A percentile compares a stretch with the other conserved stretches of the same genome.
phyloP scores from a whole-genome alignment of 2,113 vertebrate genomes.

The Megaceryle torquata region DNA sequence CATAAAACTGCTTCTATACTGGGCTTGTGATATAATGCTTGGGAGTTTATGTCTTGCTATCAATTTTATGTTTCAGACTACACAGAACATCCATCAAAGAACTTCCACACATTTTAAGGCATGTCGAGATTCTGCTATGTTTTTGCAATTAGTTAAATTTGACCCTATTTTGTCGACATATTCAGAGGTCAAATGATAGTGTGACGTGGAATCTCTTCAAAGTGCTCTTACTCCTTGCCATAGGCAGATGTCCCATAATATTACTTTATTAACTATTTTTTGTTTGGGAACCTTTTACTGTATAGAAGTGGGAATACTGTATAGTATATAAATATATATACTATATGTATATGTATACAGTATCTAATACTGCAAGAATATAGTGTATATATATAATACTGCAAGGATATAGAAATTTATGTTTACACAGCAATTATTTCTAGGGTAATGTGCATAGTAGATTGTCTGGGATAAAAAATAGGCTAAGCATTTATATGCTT shows the following conservation, averaged over 20 bases:
- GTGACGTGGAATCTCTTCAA: not conserved
- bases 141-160: not conserved
- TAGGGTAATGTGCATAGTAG: not conserved
- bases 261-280: not conserved
- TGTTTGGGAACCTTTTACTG: not conserved
- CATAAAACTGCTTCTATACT: constrained; percentile 1
- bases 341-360: too few relatives aligned
- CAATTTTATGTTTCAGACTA: not conserved
- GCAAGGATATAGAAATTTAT: not conserved
- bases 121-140: not conserved
- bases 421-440: not conserved
- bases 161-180: not conserved
- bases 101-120: not conserved
- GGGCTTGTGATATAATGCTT: not conserved
- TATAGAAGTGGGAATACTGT: not conserved
- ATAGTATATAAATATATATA: too few relatives aligned
- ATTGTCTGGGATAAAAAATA: not conserved
- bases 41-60: not conserved
- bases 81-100: not conserved
- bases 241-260: not conserved
- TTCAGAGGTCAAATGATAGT: not conserved
- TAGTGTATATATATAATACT: too few relatives aligned
- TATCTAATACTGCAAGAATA: not conserved
- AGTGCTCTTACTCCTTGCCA: not conserved
- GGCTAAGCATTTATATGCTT: not conserved